Percentiles rank a stretch among this genome's conserved stretches.
These are phyloP conservation scores for Mus spretus DNA, from an alignment of 2,797 vertebrate genomes.

Conservation along the genomic window DNA sequence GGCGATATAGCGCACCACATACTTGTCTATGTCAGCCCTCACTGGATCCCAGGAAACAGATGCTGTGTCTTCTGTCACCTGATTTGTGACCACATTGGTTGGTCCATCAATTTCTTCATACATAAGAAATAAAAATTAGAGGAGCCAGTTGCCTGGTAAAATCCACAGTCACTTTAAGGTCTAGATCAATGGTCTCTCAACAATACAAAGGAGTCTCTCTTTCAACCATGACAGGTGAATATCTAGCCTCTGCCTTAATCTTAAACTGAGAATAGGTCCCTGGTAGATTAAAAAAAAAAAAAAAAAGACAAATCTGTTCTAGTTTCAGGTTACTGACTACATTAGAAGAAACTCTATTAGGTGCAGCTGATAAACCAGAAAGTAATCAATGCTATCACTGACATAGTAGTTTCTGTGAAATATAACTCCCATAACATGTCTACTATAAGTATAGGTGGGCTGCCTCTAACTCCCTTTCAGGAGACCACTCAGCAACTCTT, in stretches of 20 bases:
- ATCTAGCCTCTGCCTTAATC: neutral
- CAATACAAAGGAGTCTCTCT: neutral
- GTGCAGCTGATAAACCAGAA: neutral
- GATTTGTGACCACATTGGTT: constrained; percentile 89
- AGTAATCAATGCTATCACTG: too few relatives aligned
- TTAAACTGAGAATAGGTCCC: neutral
- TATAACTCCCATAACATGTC: neutral
- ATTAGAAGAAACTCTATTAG: neutral
- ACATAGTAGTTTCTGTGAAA: neutral
- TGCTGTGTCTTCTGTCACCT: constrained; percentile 89
- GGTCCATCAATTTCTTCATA: constrained; percentile 91
- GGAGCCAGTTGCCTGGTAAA: neutral
- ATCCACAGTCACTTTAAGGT: neutral
- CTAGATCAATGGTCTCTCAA: neutral
- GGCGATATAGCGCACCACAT: constrained; percentile 89
- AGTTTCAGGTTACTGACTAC: neutral
- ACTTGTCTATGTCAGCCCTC: constrained; percentile 90
- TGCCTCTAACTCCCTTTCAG: neutral
- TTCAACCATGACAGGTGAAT: neutral
- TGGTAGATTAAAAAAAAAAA: neutral
- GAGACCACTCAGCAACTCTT: neutral
- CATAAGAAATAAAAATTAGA: constrained; percentile 58
- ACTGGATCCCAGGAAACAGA: constrained; percentile 89
- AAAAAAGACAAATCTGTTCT: neutral
- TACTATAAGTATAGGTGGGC: neutral